Evolutionary conservation across 2,888 invertebrate genomes (phyloP).

Genomic region (Caenorhabditis macrosperma): DNA sequence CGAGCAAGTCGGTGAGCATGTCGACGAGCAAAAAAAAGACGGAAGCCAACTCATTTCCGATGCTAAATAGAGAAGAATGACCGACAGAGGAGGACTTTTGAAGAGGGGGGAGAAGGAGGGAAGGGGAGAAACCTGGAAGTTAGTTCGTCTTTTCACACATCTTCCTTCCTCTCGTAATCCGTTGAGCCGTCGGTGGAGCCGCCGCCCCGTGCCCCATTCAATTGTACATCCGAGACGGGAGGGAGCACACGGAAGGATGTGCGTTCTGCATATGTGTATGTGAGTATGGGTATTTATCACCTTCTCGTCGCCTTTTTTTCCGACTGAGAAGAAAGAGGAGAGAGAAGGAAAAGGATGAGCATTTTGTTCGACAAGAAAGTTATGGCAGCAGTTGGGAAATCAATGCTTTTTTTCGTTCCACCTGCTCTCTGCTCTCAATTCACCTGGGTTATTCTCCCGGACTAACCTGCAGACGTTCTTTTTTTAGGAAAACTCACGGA

Average conservation of each 20-base stretch:
- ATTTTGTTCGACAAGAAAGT: too few relatives aligned
- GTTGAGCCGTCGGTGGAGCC: conserved; percentile 20
- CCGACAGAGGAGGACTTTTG: conserved; percentile 1
- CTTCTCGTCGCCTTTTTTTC: neutral
- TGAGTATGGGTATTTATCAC: conserved; percentile 7
- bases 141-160: conserved; percentile 44
- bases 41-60: conserved; percentile 19
- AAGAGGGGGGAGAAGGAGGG: conserved; percentile 2
- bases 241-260: neutral
- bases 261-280: conserved; percentile 3
- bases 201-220: neutral
- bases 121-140: conserved; percentile 19
- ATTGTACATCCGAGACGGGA: conserved; percentile 16
- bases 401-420: too few relatives aligned
- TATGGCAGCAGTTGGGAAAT: too few relatives aligned
- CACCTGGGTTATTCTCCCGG: too few relatives aligned
- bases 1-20: too few relatives aligned
- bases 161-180: conserved; percentile 27
- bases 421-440: too few relatives aligned
- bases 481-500: too few relatives aligned
- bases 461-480: too few relatives aligned
- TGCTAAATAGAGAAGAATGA: conserved; percentile 17
- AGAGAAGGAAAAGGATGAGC: neutral
- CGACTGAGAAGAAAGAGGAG: neutral
- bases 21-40: conserved; percentile 6